Evolutionary conservation across 1,140 invertebrate species (phyloP).

Genomic region (Orius laevigatus): DNA sequence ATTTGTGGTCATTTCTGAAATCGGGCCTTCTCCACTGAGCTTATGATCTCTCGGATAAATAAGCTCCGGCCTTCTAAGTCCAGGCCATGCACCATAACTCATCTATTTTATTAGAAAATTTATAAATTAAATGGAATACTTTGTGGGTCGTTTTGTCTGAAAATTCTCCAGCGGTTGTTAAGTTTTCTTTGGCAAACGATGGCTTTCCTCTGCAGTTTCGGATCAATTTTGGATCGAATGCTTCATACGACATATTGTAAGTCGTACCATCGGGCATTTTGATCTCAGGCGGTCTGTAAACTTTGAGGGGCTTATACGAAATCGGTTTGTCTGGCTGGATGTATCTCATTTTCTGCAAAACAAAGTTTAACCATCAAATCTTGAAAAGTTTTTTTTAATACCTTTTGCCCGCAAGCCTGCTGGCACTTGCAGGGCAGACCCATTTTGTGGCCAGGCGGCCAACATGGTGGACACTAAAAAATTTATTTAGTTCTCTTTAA

Average conservation of each 20-base stretch:
- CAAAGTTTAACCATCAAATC: conserved; percentile 7
- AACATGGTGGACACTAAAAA: not conserved
- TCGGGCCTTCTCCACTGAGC: conserved; percentile 16
- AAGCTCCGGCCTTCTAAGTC: conserved; percentile 7
- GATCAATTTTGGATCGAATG: conserved; percentile 16
- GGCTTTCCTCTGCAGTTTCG: conserved; percentile 15
- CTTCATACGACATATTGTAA: conserved; percentile 18
- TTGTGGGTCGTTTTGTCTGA: conserved; percentile 16
- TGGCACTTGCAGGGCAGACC: conserved; percentile 16
- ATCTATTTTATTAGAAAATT: conserved; percentile 12
- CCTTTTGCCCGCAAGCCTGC: conserved; percentile 12
- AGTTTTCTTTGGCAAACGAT: conserved; percentile 14
- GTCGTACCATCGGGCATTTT: conserved; percentile 17
- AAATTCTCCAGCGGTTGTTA: conserved; percentile 16
- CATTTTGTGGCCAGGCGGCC: conserved; percentile 14
- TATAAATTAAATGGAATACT: conserved; percentile 6
- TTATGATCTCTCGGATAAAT: conserved; percentile 19
- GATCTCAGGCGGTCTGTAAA: conserved; percentile 15
- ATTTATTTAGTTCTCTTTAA: no score
- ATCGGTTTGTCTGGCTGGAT: conserved; percentile 14
- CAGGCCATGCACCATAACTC: conserved; percentile 20
- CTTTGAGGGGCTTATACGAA: conserved; percentile 14
- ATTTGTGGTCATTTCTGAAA: conserved; percentile 18
- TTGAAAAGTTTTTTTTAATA: conserved; percentile 1
- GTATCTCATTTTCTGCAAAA: conserved; percentile 15